Percentiles rank a stretch among this genome's conserved stretches.
These are phyloP conservation scores for Aleiodes testaceus DNA, from an alignment of 2,888 invertebrate species.

Conservation along the genomic window DNA sequence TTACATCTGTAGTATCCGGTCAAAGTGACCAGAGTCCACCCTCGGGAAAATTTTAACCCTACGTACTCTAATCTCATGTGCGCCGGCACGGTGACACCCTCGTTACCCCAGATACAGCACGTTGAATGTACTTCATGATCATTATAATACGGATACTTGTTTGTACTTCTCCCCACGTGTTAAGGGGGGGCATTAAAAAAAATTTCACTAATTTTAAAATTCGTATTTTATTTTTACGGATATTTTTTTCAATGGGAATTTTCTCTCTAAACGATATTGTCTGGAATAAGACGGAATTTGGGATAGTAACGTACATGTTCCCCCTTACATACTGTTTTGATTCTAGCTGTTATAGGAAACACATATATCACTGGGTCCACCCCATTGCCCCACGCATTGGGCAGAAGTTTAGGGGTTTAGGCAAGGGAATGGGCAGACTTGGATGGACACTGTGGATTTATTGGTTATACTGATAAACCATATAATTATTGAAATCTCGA, in stretches of 20 bases:
- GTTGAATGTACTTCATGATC: constrained; percentile 59
- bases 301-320: background rate
- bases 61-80: constrained; percentile 61
- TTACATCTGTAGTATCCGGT: constrained; percentile 65
- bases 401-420: constrained; percentile 63
- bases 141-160: constrained; percentile 52
- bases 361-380: constrained; percentile 66
- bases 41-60: constrained; percentile 38
- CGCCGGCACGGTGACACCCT: constrained; percentile 54
- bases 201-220: too few relatives aligned
- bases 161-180: constrained; percentile 40
- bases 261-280: background rate
- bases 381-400: constrained; percentile 51
- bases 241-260: constrained; percentile 5
- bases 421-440: constrained; percentile 48
- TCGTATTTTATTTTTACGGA: background rate
- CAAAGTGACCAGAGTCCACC: constrained; percentile 64
- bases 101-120: constrained; percentile 69
- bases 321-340: constrained; percentile 65
- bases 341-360: constrained; percentile 70
- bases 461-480: constrained; percentile 57
- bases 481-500: constrained; percentile 65
- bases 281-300: constrained; percentile 3
- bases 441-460: constrained; percentile 65
- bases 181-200: too few relatives aligned